A percentile compares a stretch with the other conserved stretches of the same genome.
Evolutionary conservation across 2,888 invertebrate genomes (phyloP).

Genomic region (Pachliopta kotzebuea): DNA sequence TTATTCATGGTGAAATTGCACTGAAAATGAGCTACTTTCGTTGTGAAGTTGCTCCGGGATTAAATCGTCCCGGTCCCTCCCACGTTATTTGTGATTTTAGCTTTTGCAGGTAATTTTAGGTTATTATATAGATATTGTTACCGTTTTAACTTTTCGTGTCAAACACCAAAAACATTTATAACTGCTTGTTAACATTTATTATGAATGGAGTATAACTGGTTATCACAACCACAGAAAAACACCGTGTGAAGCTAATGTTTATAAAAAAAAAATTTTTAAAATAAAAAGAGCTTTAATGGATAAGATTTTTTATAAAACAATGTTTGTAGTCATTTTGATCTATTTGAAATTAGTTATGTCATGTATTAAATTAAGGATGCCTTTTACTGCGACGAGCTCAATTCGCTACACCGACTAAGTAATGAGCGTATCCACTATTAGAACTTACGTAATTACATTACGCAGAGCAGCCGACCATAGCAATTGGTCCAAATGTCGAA

Average conservation of each 20-base stretch:
- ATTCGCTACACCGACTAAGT: conserved; percentile 10
- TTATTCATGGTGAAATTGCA: conserved; percentile 32
- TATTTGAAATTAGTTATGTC: not conserved
- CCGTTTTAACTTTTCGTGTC: not conserved
- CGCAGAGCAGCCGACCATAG: conserved; percentile 22
- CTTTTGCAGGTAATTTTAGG: conserved; percentile 5
- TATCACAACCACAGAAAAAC: too few relatives aligned
- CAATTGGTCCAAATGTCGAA: conserved; percentile 26
- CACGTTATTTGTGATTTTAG: conserved; percentile 8
- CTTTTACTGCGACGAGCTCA: not conserved
- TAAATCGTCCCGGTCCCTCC: conserved; percentile 23
- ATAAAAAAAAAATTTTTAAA: too few relatives aligned
- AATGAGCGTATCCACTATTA: conserved; percentile 16
- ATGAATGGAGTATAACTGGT: too few relatives aligned
- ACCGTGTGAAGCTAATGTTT: too few relatives aligned
- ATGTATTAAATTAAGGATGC: not conserved
- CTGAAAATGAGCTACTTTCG: conserved; percentile 30
- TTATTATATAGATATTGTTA: not conserved
- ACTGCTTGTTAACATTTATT: too few relatives aligned
- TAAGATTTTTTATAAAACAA: too few relatives aligned
- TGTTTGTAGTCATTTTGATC: not conserved
- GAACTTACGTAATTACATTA: conserved; percentile 20
- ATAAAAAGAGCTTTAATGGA: too few relatives aligned
- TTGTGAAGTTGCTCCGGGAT: conserved; percentile 24
- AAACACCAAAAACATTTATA: not conserved